These are phyloP conservation scores for Cebidichthys violaceus DNA, from an alignment of 2,113 vertebrate genomes.

Conservation along the genomic window DNA sequence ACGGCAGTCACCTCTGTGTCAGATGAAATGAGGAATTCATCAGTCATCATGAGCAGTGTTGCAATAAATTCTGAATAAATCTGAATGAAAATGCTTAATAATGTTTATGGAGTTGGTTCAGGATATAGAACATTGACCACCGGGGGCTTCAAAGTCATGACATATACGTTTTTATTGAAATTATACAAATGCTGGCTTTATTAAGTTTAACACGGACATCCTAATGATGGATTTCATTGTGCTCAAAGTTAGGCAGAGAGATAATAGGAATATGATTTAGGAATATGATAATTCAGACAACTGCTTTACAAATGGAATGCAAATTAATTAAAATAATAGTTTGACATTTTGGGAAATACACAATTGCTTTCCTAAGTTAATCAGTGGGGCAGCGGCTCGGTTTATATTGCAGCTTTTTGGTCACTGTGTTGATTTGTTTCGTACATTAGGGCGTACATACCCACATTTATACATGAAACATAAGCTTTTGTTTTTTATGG, in stretches of 20 bases:
- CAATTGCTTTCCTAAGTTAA: background rate
- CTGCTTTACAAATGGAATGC: background rate
- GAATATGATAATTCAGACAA: background rate
- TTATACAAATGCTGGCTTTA: background rate
- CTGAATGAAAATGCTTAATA: slow-evolving; percentile 1
- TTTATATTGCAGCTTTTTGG: background rate
- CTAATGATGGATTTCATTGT: background rate
- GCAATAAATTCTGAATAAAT: background rate
- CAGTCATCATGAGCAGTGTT: slow-evolving; percentile 9
- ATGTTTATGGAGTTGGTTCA: background rate
- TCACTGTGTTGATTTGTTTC: no score
- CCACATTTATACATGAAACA: background rate
- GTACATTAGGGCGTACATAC: no score
- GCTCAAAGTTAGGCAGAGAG: background rate
- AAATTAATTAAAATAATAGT: background rate
- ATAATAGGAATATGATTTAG: background rate
- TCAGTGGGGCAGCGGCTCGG: background rate
- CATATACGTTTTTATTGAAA: background rate
- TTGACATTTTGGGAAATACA: background rate
- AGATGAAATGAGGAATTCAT: slow-evolving; percentile 29
- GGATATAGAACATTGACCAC: background rate
- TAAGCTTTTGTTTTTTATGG: background rate
- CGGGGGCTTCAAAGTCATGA: background rate
- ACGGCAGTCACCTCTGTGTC: slow-evolving; percentile 11
- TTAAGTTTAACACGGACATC: background rate